Evolutionary conservation across 2,888 invertebrate genomes (phyloP), one percentile per base, ranked within the genome.

Genomic region (Parapristionchus giblindavisi): DNA sequence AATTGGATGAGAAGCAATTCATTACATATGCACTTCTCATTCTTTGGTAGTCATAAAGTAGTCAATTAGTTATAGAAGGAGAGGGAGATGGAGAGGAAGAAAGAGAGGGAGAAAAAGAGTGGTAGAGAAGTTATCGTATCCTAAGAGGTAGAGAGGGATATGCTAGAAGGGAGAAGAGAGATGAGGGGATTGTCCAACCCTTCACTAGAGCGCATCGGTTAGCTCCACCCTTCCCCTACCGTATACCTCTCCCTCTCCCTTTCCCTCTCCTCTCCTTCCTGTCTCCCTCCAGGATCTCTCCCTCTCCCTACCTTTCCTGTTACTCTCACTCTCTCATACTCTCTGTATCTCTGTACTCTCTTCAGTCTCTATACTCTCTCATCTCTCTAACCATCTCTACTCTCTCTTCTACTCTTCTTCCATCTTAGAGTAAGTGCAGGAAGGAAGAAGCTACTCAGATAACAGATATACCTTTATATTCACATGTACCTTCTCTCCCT

Each of bases 221-320:
- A 48, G 48, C 14, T 21, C 21, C 14, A 48, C 48, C 21, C 48
- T 21, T 48, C 48, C 48, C 48, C 48, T 48, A 48, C 48, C 48
- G 48, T 48, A 48, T 48, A 48, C 48, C 48, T 29, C 32, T 48
- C 11, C 65, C 32, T 58, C 58, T 32, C 17, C 14, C 21, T 27
- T 32, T 32, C 4, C 58, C 58, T 24, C 24, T 6, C 17, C 5
- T 8, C 14, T 32, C 29, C 58, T 24, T 58, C 65, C 48, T 61
- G 61, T 27, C 61, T 65, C 68, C 52, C 38, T 34, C 68, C 36
- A 29, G 14, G n/a, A 29, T 27, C 43, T 63, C 63, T 43, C 43
- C 63, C 63, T 34, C 24, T 43, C 24, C 48, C 68, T 54, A 8
- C 54, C 34, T 52, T 38, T 52, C 68, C 36, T 68, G 52, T 52